Evolutionary conservation across 1,140 invertebrate genomes (phyloP).

Genomic region (Oryzaephilus surinamensis): DNA sequence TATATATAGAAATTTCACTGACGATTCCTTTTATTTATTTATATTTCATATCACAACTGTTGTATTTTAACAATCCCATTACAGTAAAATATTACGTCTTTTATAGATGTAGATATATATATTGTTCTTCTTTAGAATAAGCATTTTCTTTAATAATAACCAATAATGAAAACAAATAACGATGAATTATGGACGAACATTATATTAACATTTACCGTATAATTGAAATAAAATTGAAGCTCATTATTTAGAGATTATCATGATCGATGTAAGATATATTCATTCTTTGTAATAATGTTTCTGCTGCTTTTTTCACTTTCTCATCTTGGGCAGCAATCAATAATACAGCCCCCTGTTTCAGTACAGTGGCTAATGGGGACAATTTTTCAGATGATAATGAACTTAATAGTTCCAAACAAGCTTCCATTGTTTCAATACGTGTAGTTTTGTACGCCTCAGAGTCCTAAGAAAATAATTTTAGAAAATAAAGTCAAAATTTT

Average conservation of each 20-base stretch:
- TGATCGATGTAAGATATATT: conserved; percentile 33
- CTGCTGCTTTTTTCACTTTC: conserved; percentile 41
- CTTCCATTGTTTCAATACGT: conserved; percentile 47
- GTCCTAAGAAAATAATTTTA: conserved; percentile 34
- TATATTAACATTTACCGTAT: too few relatives aligned
- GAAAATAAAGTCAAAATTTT: conserved; percentile 1
- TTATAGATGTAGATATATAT: too few relatives aligned
- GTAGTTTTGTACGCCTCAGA: conserved; percentile 44
- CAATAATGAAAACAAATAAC: too few relatives aligned
- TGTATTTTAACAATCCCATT: too few relatives aligned
- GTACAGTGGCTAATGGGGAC: conserved; percentile 39
- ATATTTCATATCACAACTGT: too few relatives aligned
- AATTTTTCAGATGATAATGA: conserved; percentile 44
- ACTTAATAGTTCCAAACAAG: conserved; percentile 45
- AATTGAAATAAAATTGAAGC: not conserved
- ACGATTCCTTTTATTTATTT: too few relatives aligned
- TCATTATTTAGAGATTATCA: conserved; percentile 21
- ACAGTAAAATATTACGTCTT: too few relatives aligned
- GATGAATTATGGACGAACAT: too few relatives aligned
- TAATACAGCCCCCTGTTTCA: conserved; percentile 43
- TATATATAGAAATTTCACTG: too few relatives aligned
- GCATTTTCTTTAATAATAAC: too few relatives aligned
- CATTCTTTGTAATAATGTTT: conserved; percentile 35
- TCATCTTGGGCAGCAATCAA: conserved; percentile 35
- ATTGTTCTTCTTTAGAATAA: too few relatives aligned